A percentile compares a stretch with the other conserved stretches of the same genome.
phyloP scores from a whole-genome alignment of 2,797 vertebrate species.

The Lepidocolaptes lacrymiger region DNA sequence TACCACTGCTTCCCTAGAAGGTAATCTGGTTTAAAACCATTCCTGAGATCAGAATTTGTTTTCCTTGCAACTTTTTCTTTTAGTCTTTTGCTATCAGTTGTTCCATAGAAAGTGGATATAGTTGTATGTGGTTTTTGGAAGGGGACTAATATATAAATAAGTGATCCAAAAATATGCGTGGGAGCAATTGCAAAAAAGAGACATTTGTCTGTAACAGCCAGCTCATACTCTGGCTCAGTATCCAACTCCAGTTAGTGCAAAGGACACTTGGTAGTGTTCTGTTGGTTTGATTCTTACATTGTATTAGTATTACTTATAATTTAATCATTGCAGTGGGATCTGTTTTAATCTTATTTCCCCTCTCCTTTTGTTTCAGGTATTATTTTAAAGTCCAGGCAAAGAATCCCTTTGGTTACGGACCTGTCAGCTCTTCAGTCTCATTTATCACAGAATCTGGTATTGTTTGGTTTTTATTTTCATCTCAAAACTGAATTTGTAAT shows the following conservation, averaged over 20 bases:
- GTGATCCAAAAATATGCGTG: background rate
- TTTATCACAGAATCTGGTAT: constrained; percentile 97
- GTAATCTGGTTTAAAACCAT: background rate
- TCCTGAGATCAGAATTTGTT: background rate
- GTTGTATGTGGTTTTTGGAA: background rate
- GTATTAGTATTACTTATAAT: background rate
- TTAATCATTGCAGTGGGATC: background rate
- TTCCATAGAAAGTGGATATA: background rate
- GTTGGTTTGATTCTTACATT: background rate
- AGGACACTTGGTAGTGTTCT: background rate
- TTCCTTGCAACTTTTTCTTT: background rate
- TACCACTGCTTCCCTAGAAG: background rate
- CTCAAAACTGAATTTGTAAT: background rate
- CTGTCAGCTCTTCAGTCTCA: constrained; percentile 89
- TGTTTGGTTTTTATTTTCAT: background rate
- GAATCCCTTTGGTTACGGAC: constrained; percentile 93
- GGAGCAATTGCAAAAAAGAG: background rate
- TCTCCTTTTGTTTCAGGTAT: constrained; percentile 83
- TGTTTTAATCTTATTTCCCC: background rate
- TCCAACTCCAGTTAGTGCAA: background rate
- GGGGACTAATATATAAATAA: background rate
- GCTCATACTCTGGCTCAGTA: background rate
- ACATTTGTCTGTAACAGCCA: background rate
- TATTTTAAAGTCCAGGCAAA: constrained; percentile 98
- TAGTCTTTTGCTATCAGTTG: background rate